Base-by-base conservation (phyloP, 1,140 invertebrate genomes). In the Polyergus mexicanus region DNA sequence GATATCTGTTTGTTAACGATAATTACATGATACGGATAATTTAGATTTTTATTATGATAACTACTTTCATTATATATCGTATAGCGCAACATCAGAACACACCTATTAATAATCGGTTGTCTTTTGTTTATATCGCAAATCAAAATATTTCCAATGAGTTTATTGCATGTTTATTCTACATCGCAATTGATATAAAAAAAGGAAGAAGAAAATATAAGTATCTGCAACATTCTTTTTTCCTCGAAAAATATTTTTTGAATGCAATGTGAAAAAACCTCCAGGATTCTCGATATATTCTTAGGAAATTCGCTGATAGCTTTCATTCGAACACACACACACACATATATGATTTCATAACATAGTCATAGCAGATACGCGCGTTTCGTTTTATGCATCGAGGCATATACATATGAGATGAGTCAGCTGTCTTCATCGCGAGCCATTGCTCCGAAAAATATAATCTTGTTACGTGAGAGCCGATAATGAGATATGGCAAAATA, bases 311-410 rank as follows among this genome's bases (percentile, higher is more conserved):
- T 56, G 51, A 71, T 81, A 41, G 19, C 38, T 22, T 19, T 44
- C 1, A 44, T 71, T 71, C 25, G 41, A 72, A 72, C 22, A 41
- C 5, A 66, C 22, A 10, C 25, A 28, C 60, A 72, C 22, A 41
- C 5, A 66, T 16, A 10, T 51, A 44, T 58, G 54, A 80, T 69
- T 71, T 69, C 51, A 71, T 80, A 71, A 71, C 16, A 25, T 13
- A 41, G 65, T 71, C 77, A 41, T 44, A 63, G 47, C 25, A n/a
- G 35, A 71, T 72, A 58, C 3, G 38, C 7, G 35, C 66, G 60
- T 72, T 81, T 81, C 72, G 38, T 81, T 80, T 80, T 71, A 71
- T 80, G 51, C 77, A 81, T 81, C 35, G 38, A 28, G 19, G 19
- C 51, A 71, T 13, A 71, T 44, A 71, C 8, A 71, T 44, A 32